These are phyloP conservation scores for Pitta sordida DNA, from an alignment of 2,113 vertebrate species.

Conservation along the genomic window DNA sequence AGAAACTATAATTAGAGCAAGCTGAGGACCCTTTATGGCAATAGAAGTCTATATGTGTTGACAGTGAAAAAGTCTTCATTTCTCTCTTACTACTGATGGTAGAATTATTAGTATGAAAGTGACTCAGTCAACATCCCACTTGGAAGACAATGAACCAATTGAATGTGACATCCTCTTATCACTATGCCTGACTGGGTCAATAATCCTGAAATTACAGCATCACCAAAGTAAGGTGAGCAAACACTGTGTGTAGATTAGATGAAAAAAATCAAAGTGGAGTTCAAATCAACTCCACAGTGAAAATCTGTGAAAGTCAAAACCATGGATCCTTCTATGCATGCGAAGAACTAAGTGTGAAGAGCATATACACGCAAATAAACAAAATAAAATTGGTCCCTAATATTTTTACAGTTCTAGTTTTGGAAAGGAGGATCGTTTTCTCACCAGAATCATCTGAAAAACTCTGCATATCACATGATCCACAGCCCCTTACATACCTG, in stretches of 20 bases:
- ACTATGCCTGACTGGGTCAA: background rate
- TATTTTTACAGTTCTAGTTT: background rate
- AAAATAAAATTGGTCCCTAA: background rate
- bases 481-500: background rate
- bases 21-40: background rate
- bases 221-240: background rate
- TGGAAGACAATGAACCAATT: background rate
- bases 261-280: background rate
- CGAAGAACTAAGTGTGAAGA: background rate
- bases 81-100: background rate
- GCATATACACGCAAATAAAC: background rate
- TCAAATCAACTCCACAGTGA: background rate
- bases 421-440: background rate
- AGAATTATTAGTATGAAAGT: background rate
- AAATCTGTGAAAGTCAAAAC: background rate
- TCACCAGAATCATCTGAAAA: background rate
- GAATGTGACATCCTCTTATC: background rate
- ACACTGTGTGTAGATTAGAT: background rate
- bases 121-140: background rate
- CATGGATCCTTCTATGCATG: background rate
- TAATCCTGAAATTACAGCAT: background rate
- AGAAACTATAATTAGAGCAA: background rate
- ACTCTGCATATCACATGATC: background rate
- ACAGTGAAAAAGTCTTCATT: background rate
- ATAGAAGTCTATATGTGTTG: background rate